Percentiles rank a stretch among this genome's conserved stretches.
These are phyloP conservation scores for Adelges cooleyi DNA, from an alignment of 1,140 invertebrate species.

Conservation along the genomic window DNA sequence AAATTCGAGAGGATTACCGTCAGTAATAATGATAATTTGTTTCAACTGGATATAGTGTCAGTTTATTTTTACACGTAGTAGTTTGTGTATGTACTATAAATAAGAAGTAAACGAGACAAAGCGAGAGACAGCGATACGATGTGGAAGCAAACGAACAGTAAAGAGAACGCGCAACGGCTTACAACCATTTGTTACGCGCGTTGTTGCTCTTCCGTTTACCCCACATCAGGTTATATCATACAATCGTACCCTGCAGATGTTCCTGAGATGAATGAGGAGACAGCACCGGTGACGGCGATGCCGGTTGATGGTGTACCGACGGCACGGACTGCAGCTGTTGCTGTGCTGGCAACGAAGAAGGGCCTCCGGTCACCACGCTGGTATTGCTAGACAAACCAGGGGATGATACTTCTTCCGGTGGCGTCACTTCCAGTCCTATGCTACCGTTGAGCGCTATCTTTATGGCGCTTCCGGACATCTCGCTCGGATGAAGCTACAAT, in stretches of 20 bases:
- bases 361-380: conserved; percentile 42
- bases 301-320: conserved; percentile 37
- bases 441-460: conserved; percentile 75
- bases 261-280: conserved; percentile 48
- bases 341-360: conserved; percentile 35
- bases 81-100: not conserved
- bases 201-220: conserved; percentile 60
- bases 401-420: conserved; percentile 57
- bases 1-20: too few species aligned
- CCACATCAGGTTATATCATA: conserved; percentile 87
- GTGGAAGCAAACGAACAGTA: conserved; percentile 9
- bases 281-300: conserved; percentile 39
- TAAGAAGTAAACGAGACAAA: not conserved
- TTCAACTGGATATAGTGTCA: too few species aligned
- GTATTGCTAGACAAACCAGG: conserved; percentile 44
- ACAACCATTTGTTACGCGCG: conserved; percentile 42
- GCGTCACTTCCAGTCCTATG: conserved; percentile 72
- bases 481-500: conserved; percentile 30
- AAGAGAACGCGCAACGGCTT: conserved; percentile 3
- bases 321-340: conserved; percentile 31
- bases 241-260: conserved; percentile 73
- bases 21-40: too few species aligned
- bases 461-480: conserved; percentile 47
- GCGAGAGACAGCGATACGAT: not conserved
- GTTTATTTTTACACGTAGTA: too few species aligned